Conservation (phyloP, 2,888 invertebrate species). For the Adineta ricciae region DNA sequence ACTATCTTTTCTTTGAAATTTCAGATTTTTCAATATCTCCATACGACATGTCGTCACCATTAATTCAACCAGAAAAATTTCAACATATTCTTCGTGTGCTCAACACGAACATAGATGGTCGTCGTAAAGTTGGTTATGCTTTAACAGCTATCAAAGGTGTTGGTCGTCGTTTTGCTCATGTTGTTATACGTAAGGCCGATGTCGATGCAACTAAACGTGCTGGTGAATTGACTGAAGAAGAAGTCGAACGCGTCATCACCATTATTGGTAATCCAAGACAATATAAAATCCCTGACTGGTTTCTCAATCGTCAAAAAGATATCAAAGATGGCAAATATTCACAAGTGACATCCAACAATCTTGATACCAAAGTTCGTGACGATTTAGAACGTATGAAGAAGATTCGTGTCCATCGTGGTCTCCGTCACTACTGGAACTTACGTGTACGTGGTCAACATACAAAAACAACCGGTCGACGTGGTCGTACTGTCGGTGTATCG, state of each 20-base stretch:
- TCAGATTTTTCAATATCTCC: not conserved
- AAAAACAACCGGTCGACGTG: conserved; percentile 96
- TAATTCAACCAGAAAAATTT: conserved; percentile 96
- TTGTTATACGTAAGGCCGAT: conserved; percentile 95
- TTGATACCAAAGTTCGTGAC: conserved; percentile 97
- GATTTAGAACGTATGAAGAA: conserved; percentile 98
- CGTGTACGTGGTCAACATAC: conserved; percentile 99
- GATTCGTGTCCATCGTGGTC: conserved; percentile 93
- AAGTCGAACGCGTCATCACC: conserved; percentile 91
- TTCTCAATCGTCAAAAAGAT: conserved; percentile 98
- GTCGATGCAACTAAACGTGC: conserved; percentile 93
- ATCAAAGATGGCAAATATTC: conserved; percentile 96
- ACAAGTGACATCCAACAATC: conserved; percentile 76
- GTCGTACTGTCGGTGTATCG: conserved; percentile 99
- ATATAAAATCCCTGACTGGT: conserved; percentile 99
- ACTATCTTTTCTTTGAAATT: not conserved
- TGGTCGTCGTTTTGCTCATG: conserved; percentile 89
- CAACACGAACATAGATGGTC: conserved; percentile 98
- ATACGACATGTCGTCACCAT: conserved; percentile 50
- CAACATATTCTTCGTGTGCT: conserved; percentile 99
- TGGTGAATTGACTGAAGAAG: conserved; percentile 94
- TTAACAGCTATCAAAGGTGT: conserved; percentile 98
- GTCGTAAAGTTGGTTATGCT: conserved; percentile 86
- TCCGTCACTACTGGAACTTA: conserved; percentile 98
- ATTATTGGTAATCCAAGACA: conserved; percentile 95